Evolutionary conservation across 1,140 invertebrate genomes (phyloP), one percentile per base, ranked within the genome.

Genomic region (Mya arenaria): DNA sequence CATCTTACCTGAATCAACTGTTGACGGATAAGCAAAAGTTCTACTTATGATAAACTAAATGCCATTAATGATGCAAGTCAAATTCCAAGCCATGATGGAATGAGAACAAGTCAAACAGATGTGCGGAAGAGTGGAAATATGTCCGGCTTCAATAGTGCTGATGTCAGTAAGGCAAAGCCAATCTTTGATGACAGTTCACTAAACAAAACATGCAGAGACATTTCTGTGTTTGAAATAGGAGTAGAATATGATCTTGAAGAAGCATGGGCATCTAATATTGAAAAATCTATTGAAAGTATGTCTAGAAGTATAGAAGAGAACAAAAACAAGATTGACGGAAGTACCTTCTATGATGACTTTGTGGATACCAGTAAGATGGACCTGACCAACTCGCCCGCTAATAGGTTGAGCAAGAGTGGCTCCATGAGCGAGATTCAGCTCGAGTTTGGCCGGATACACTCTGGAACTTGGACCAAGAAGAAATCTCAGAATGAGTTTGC

Each of bases 401-500:
- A 83, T 23, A 32, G 81, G 23, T 48, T 77, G 25, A 69, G 81
- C 36, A 75, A 75, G 44, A 83, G 81, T 71, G 81, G 73, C 17
- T 71, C 65, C 10, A 75, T 75, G 73, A 83, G 65, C 48, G 81
- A 83, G 39, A 68, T 71, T 62, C 72, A 68, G 36, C 62, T 68
- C 8, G 81, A 75, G 6, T 83, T 58, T 62, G 55, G 72, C 37
- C 44, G 84, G 48, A 85, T 87, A 55, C 78, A 88, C 68, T 87
- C 87, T 25, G 87, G 89, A 32, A 91, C 90, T 8, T 91, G 86
- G 85, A 89, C 86, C 39, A 89, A 85, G 65, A 89, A 90, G 63
- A 86, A 89, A 56, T 81, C 86, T 0, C 81, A 88, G 48, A 66
- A 69, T 25, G 86, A 86, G 30, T 81, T 60, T 63, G 58, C 79